Conservation (phyloP, 2,888 invertebrate species). For the Cylloceria caligata region DNA sequence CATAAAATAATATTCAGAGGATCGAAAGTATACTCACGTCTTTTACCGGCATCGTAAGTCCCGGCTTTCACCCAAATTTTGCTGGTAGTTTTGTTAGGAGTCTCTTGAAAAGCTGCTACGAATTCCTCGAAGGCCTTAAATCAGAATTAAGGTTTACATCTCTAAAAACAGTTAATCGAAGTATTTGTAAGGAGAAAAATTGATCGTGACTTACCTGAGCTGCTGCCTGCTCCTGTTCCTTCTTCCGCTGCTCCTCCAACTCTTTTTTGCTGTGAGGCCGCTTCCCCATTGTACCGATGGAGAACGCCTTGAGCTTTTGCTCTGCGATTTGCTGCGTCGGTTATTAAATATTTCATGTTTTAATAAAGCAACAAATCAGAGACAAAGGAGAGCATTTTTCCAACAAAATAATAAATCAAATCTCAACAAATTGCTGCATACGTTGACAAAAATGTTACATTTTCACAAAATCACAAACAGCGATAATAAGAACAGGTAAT, state of each 20-base stretch:
- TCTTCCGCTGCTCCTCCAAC: conserved; percentile 93
- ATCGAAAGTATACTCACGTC: conserved; percentile 88
- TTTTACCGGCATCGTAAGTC: conserved; percentile 97
- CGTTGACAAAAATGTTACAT: not conserved
- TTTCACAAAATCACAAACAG: not conserved
- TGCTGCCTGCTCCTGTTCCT: conserved; percentile 95
- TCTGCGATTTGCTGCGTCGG: conserved; percentile 84
- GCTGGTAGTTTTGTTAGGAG: conserved; percentile 89
- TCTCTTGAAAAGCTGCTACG: conserved; percentile 98
- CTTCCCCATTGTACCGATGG: conserved; percentile 91
- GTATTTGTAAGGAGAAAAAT: not conserved
- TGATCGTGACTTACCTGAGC: conserved; percentile 88
- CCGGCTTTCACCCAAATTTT: conserved; percentile 99
- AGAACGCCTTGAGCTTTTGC: conserved; percentile 91
- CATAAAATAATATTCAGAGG: not conserved
- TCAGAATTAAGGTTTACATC: conserved; percentile 23
- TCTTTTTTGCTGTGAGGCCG: conserved; percentile 92
- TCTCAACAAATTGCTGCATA: not conserved
- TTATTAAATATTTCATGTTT: not conserved
- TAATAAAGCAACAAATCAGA: not conserved
- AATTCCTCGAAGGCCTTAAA: conserved; percentile 97
- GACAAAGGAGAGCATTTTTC: not conserved
- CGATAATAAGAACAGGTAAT: too few relatives aligned
- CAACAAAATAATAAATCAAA: not conserved
- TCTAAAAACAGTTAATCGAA: not conserved